A percentile compares a stretch with the other conserved stretches of the same genome.
These are phyloP conservation scores for Melitaea athalia DNA, from an alignment of 2,888 invertebrate genomes.

Conservation along the genomic window DNA sequence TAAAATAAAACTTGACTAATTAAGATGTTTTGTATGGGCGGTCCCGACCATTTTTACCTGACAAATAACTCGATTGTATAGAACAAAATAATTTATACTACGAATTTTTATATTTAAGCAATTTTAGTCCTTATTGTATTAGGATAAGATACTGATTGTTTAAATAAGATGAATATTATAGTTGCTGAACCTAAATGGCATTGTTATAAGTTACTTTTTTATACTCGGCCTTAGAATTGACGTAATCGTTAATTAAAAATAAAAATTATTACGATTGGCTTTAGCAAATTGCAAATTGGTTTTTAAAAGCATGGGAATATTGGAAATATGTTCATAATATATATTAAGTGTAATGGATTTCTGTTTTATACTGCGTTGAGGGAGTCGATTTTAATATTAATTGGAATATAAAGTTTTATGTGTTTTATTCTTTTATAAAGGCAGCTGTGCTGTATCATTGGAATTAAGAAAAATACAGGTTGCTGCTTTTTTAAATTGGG, in stretches of 20 bases:
- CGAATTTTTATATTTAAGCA: background rate
- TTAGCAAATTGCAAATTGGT: slow-evolving; percentile 78
- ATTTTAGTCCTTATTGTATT: slow-evolving; percentile 19
- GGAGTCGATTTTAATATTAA: slow-evolving; percentile 2
- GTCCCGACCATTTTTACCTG: slow-evolving; percentile 61
- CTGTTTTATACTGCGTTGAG: slow-evolving; percentile 1
- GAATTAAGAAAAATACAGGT: too few species aligned
- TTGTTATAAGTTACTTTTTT: slow-evolving; percentile 44
- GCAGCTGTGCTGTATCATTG: too few species aligned
- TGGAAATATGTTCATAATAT: slow-evolving; percentile 10
- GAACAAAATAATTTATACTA: slow-evolving; percentile 24
- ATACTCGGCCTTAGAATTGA: slow-evolving; percentile 50
- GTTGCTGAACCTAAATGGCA: slow-evolving; percentile 33
- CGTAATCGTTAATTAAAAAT: slow-evolving; percentile 71
- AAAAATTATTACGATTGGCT: slow-evolving; percentile 79
- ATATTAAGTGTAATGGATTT: slow-evolving; percentile 5
- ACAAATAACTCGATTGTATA: slow-evolving; percentile 68
- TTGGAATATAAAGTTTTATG: background rate
- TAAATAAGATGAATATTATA: background rate
- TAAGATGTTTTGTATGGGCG: slow-evolving; percentile 55
- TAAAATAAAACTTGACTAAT: slow-evolving; percentile 48
- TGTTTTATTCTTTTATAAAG: background rate
- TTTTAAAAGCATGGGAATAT: slow-evolving; percentile 45
- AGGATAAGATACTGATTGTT: slow-evolving; percentile 4
- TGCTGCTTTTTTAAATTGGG: too few species aligned